Percentiles rank a stretch among this genome's conserved stretches.
Conservation (phyloP, 1,140 invertebrate genomes). For the Heliconius nattereri region DNA sequence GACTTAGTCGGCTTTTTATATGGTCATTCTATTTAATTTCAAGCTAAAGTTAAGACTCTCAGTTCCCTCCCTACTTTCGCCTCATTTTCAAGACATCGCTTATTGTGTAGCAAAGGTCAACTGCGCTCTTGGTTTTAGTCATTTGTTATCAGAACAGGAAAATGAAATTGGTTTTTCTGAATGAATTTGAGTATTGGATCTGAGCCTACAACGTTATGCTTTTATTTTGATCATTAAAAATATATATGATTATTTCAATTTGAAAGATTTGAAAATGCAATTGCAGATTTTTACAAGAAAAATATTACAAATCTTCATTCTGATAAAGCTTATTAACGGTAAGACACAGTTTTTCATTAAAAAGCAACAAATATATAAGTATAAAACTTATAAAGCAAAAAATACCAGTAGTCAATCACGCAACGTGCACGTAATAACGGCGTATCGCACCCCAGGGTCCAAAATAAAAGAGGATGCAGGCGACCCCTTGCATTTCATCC, state of each 20-base stretch:
- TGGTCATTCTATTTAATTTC: background rate
- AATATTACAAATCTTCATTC: background rate
- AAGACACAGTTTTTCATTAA: background rate
- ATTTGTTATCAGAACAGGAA: too few relatives aligned
- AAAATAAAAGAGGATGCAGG: conserved; percentile 36
- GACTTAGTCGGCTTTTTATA: background rate
- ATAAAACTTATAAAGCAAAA: conserved; percentile 7
- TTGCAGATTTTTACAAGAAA: background rate
- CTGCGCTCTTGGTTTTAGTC: too few relatives aligned
- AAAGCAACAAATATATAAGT: background rate
- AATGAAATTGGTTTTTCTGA: too few relatives aligned
- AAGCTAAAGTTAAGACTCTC: too few relatives aligned
- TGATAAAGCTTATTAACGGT: background rate
- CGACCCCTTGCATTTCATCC: conserved; percentile 42
- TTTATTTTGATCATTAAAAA: too few relatives aligned
- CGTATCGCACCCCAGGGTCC: conserved; percentile 34
- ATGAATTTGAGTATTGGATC: too few relatives aligned
- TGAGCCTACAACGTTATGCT: too few relatives aligned
- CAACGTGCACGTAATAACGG: conserved; percentile 42
- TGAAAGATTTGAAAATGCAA: too few relatives aligned
- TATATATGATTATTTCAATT: too few relatives aligned
- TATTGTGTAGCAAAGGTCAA: too few relatives aligned
- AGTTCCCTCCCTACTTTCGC: too few relatives aligned
- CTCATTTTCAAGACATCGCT: too few relatives aligned
- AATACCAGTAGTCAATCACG: conserved; percentile 32